A percentile compares a stretch with the other conserved stretches of the same genome.
phyloP scores from a whole-genome alignment of 23 tunicate genomes.

The Clavelina lepadiformis region DNA sequence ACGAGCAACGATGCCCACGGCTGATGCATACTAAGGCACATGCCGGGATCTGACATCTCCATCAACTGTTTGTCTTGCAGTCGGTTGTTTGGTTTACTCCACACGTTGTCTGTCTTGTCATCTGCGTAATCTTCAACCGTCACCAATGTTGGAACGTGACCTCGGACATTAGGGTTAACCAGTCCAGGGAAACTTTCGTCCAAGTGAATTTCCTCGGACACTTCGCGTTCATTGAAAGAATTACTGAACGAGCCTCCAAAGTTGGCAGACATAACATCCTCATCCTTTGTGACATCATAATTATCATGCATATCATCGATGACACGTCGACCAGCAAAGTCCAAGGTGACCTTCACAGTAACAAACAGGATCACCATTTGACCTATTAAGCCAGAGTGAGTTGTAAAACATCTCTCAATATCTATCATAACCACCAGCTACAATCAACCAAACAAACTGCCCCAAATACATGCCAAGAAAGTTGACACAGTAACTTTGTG shows the following conservation, averaged over 20 bases:
- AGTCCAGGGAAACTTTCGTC: constrained; percentile 20
- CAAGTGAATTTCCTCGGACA: background rate
- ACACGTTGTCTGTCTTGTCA: constrained; percentile 13
- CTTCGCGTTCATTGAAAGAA: background rate
- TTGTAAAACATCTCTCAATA: too few species aligned
- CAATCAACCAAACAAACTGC: too few species aligned
- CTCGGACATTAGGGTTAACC: constrained; percentile 41
- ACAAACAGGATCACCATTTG: too few species aligned
- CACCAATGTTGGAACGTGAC: constrained; percentile 16
- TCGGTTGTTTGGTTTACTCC: constrained; percentile 20
- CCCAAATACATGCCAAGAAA: too few species aligned
- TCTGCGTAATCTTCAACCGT: background rate
- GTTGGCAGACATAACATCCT: constrained; percentile 29
- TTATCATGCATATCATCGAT: constrained; percentile 36
- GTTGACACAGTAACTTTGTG: too few species aligned
- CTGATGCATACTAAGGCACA: constrained; percentile 98
- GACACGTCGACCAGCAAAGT: constrained; percentile 80
- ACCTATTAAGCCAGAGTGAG: too few species aligned
- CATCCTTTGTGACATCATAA: constrained; percentile 12
- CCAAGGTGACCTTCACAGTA: constrained; percentile 78
- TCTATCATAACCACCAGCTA: background rate
- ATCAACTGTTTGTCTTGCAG: constrained; percentile 71
- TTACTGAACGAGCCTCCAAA: constrained; percentile 17
- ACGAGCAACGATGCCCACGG: constrained; percentile 98
- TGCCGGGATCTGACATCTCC: constrained; percentile 72